phyloP scores from a whole-genome alignment of 2,888 invertebrate species.

The Halocaridina rubra region DNA sequence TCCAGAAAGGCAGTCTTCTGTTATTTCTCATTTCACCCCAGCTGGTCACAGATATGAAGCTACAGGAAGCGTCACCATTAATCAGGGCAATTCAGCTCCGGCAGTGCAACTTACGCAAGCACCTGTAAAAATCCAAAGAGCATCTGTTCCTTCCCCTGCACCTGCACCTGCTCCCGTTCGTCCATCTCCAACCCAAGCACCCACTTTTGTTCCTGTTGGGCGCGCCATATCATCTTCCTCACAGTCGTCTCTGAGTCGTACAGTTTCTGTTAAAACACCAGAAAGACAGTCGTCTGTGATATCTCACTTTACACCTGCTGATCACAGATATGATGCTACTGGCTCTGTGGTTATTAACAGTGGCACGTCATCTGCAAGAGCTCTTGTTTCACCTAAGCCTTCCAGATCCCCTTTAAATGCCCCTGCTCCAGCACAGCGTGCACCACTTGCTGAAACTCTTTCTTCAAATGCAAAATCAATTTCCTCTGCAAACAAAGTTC shows the following conservation, averaged over 20 bases:
- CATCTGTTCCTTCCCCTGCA: background rate
- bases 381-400: background rate
- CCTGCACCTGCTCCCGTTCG: background rate
- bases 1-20: slow-evolving; percentile 30
- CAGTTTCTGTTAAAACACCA: slow-evolving; percentile 24
- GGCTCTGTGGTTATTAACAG: slow-evolving; percentile 49
- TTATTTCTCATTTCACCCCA: slow-evolving; percentile 53
- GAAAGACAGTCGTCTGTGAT: slow-evolving; percentile 27
- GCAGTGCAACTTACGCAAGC: background rate
- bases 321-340: slow-evolving; percentile 46
- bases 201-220: background rate
- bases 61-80: slow-evolving; percentile 39
- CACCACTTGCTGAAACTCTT: background rate
- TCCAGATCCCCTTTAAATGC: background rate
- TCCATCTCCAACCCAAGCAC: background rate
- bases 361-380: background rate
- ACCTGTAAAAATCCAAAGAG: background rate
- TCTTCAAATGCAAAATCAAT: background rate
- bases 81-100: background rate
- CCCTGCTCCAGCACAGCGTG: background rate
- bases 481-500: background rate
- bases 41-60: slow-evolving; percentile 54
- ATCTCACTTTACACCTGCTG: slow-evolving; percentile 47
- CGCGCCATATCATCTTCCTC: background rate
- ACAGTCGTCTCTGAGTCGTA: background rate